Conservation (phyloP, 2,888 invertebrate genomes). For the Rhimphoctona megacephalus region DNA sequence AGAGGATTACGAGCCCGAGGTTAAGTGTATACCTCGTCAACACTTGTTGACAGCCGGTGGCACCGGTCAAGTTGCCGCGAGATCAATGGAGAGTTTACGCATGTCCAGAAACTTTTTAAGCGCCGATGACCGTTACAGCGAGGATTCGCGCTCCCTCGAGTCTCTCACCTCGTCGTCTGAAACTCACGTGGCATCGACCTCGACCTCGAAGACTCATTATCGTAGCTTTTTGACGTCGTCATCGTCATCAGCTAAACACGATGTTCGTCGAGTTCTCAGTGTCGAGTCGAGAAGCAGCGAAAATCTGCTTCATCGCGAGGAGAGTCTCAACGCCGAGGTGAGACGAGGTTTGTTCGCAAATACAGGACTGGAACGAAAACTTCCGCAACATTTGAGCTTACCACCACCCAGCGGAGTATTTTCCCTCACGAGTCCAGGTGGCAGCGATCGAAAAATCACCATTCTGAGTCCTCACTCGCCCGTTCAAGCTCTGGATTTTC, state of each 20-base stretch:
- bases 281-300: conserved; percentile 87
- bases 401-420: conserved; percentile 89
- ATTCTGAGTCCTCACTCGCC: conserved; percentile 94
- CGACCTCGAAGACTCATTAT: conserved; percentile 85
- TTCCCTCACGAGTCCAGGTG: conserved; percentile 86
- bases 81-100: conserved; percentile 90
- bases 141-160: conserved; percentile 82
- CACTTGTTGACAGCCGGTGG: conserved; percentile 77
- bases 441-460: conserved; percentile 88
- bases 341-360: conserved; percentile 89
- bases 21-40: conserved; percentile 83
- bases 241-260: conserved; percentile 87
- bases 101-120: conserved; percentile 86
- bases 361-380: conserved; percentile 86
- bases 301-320: conserved; percentile 87
- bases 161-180: conserved; percentile 85
- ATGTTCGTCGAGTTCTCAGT: conserved; percentile 86
- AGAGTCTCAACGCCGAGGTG: conserved; percentile 88
- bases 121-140: conserved; percentile 81
- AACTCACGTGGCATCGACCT: conserved; percentile 85
- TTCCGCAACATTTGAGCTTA: conserved; percentile 89
- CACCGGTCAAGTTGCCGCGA: conserved; percentile 86
- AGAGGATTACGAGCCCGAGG: conserved; percentile 89
- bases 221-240: conserved; percentile 89
- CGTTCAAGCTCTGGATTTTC: conserved; percentile 89